Evolutionary conservation across 2,888 invertebrate species (phyloP), one percentile per base, ranked within the genome.

Genomic region (Watsonalla binaria): DNA sequence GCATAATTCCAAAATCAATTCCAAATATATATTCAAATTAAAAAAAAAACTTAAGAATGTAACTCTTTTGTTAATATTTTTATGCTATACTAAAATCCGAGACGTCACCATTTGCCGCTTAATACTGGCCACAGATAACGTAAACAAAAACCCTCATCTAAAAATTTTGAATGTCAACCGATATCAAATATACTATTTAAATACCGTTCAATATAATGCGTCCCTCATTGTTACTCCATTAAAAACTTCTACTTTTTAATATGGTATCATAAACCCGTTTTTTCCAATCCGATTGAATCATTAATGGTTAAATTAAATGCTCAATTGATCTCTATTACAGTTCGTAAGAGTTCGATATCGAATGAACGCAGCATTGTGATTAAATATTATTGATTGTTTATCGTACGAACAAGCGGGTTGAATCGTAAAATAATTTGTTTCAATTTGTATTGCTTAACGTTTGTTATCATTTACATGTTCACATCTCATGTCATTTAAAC

Each of bases 241-340:
- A 42, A 42, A 42, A 42, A 42, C 11, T 42, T 42, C 11, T 42
- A 42, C 42, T 42, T 42, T 42, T 42, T 11, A 42, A 42, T 42
- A 42, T 11, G 11, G 42, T 42, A 42, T 11, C 42, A 42, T 42
- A 42, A 42, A 42, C 42, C 42, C 42, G 42, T 42, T 42, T 42
- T 24, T 42, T 42, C 11, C 42, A 42, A 42, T 42, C 76, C 72
- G 82, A 84, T 84, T 84, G 86, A 86, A 80, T 80, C 79, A 80
- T 80, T 82, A 84, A 85, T 80, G 79, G 81, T 84, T 86, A 86
- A 90, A 87, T 86, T 80, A 87, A 84, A 86, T 68, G 81, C 76
- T 83, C 89, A 89, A 89, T 89, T 88, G 90, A 82, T 83, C 81
- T 86, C 86, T 73, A 89, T 89, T 88, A 86, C 82, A 78, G 72